Evolutionary conservation across 2,797 vertebrate genomes (phyloP), one percentile per base, ranked within the genome.

Genomic region (Macroramphosus scolopax): DNA sequence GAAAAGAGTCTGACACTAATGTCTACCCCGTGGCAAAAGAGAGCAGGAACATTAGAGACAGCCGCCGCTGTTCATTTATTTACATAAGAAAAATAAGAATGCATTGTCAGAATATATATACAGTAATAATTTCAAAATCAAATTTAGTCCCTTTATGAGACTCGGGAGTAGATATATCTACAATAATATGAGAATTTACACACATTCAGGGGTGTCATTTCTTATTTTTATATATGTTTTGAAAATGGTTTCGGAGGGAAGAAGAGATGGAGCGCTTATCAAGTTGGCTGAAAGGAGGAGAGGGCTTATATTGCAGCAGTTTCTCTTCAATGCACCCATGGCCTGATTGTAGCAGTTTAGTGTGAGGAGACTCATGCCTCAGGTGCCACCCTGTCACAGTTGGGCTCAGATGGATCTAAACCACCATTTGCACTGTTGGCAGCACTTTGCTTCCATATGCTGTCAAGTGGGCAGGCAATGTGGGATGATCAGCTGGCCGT

Each of bases 1-100:
- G 82, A 81, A 79, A 63, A 63, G 77, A 78, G 68, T 54, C 47
- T 63, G 74, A 85, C 77, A 80, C 75, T 90, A 88, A 90, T 90
- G 80, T 81, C 51, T 88, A 77, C 82, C 89, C 86, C 47, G 72
- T 81, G 83, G 89, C 78, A n/a, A 59, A 54, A 11, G 29, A 66
- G 60, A 59, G 45, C 72, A 43, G 51, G 33, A 37, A 52, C 69
- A 58, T 64, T 57, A 55, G 67, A 78, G 66, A 56, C 63, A 65
- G 63, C 60, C 48, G 56, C 50, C 6, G 53, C 68, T 77, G 66
- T 73, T 83, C 70, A 74, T 82, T 80, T 88, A 78, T 89, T 88
- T 89, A 81, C 76, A 78, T 77, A 61, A 59, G 51, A 14, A 17
- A 42, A 55, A 45, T 35, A 46, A 59, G 12, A 51, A 51, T 3